Conservation (phyloP, 2,113 vertebrate genomes). For the Speoplatyrhinus poulsoni region DNA sequence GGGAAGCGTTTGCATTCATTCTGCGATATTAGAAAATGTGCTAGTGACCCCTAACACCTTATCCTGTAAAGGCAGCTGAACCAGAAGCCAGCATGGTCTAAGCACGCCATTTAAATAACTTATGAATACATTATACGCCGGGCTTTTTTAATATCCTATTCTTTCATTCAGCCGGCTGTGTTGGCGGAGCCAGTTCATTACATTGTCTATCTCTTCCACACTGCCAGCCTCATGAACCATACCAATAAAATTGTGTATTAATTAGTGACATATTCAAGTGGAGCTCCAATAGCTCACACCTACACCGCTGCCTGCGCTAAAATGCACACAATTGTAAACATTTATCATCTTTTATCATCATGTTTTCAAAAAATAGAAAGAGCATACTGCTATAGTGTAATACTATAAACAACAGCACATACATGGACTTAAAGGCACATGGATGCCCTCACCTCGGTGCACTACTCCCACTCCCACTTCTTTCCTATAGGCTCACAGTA, state of each 20-base stretch:
- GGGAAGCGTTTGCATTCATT: constrained; percentile 57
- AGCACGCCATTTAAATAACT: constrained; percentile 64
- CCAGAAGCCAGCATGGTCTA: constrained; percentile 55
- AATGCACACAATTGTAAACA: constrained; percentile 2
- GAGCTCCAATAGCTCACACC: constrained; percentile 34
- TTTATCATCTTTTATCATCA: constrained; percentile 24
- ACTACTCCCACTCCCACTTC: too few species aligned
- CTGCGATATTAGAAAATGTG: constrained; percentile 69
- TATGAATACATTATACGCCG: constrained; percentile 74
- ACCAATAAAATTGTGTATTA: constrained; percentile 61
- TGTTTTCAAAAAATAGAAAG: constrained; percentile 19
- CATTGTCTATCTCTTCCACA: constrained; percentile 46
- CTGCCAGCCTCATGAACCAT: constrained; percentile 38
- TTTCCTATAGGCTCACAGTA: too few species aligned
- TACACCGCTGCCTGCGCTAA: constrained; percentile 12
- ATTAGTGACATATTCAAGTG: constrained; percentile 60
- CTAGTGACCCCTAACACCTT: constrained; percentile 63
- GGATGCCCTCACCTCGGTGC: too few species aligned
- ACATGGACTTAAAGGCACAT: too few species aligned
- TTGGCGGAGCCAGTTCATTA: constrained; percentile 61
- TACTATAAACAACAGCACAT: neutral
- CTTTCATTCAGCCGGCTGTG: constrained; percentile 60
- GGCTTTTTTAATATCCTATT: constrained; percentile 76
- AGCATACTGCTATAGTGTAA: neutral
- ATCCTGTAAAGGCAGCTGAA: constrained; percentile 75